These are phyloP conservation scores for Coendou prehensilis DNA, from an alignment of 2,797 vertebrate genomes.

Conservation along the genomic window DNA sequence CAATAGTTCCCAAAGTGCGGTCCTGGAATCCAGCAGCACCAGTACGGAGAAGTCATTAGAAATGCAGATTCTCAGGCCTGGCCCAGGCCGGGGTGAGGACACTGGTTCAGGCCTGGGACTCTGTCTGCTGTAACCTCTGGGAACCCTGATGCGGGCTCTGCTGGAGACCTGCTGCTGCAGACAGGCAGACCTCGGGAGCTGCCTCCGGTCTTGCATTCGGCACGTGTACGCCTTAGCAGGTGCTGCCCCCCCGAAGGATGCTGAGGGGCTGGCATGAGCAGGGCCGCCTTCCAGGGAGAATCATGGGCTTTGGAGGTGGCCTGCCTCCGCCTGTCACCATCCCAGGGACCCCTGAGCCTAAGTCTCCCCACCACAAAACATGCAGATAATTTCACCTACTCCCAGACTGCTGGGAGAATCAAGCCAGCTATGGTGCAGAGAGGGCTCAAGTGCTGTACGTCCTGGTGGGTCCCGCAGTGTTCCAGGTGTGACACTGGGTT, in stretches of 20 bases:
- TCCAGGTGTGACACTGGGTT: not conserved
- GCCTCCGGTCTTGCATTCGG: too few species aligned
- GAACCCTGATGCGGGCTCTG: too few species aligned
- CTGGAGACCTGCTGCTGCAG: not conserved
- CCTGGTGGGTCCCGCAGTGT: not conserved
- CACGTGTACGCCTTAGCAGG: too few species aligned
- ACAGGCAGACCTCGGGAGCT: rapidly evolving
- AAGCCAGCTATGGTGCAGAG: rapidly evolving
- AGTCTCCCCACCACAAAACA: not conserved
- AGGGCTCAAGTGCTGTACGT: not conserved
- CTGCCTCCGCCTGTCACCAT: not conserved
- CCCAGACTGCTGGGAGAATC: not conserved
- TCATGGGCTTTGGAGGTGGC: not conserved
- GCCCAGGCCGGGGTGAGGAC: not conserved
- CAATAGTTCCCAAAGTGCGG: not conserved
- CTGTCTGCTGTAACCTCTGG: rapidly evolving
- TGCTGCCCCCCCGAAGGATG: not conserved
- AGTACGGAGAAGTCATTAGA: rapidly evolving
- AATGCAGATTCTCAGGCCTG: not conserved
- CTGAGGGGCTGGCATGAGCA: not conserved
- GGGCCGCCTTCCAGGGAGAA: rapidly evolving
- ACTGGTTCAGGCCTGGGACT: not conserved
- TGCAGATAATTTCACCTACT: rapidly evolving
- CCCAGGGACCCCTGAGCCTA: not conserved
- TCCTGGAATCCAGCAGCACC: not conserved